phyloP scores from a whole-genome alignment of 2,797 vertebrate species.

The Malurus leucopterus region DNA sequence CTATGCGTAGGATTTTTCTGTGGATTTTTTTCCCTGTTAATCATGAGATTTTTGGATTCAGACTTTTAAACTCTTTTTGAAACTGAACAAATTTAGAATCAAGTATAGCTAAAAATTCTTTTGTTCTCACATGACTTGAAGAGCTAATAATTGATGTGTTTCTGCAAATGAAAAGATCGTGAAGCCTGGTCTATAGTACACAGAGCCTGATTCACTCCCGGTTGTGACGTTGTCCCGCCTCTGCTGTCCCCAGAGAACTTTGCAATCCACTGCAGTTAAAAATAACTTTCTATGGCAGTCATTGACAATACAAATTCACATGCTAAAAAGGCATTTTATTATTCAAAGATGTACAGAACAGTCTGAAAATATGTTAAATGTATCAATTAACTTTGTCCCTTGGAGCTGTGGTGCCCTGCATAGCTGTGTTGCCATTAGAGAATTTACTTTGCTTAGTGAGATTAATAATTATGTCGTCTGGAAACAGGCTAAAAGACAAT shows the following conservation, averaged over 20 bases:
- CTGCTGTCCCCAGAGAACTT: background rate
- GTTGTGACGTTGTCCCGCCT: background rate
- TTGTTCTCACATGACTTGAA: rapidly evolving
- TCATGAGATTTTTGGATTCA: background rate
- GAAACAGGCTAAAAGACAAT: background rate
- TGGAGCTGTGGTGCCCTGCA: background rate
- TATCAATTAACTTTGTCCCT: background rate
- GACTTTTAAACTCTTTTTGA: background rate
- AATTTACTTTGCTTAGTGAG: background rate
- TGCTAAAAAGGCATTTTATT: background rate
- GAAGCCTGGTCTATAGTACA: background rate
- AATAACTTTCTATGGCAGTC: background rate
- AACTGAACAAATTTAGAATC: background rate
- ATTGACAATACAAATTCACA: background rate
- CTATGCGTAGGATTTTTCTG: background rate
- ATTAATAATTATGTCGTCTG: background rate
- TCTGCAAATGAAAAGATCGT: background rate
- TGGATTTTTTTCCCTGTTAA: background rate
- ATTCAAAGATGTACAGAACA: background rate
- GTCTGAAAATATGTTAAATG: background rate
- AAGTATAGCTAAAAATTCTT: background rate
- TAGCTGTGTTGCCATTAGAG: background rate
- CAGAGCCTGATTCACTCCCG: background rate
- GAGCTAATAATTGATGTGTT: background rate
- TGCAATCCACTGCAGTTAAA: background rate